Percentiles rank a stretch among this genome's conserved stretches.
Conservation (phyloP, 2,113 vertebrate genomes). For the Muntiacus muntjak region DNA sequence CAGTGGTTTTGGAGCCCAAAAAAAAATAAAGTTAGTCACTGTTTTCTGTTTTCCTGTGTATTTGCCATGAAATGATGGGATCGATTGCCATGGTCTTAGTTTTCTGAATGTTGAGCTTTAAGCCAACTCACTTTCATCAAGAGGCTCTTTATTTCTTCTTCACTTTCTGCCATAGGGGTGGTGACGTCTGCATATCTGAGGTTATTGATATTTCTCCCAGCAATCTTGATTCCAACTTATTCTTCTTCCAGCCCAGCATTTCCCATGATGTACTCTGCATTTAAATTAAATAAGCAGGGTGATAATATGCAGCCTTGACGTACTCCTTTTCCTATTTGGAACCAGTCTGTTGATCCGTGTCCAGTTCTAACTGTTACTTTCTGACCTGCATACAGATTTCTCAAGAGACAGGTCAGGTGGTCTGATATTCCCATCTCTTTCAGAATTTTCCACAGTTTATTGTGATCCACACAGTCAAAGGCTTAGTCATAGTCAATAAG, state of each 20-base stretch:
- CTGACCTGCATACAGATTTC: neutral
- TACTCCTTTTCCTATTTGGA: neutral
- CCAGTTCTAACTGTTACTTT: neutral
- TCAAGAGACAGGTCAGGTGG: neutral
- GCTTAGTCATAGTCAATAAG: neutral
- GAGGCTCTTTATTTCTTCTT: neutral
- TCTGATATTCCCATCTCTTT: neutral
- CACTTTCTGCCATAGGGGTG: neutral
- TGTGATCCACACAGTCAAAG: neutral
- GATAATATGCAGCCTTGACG: fast-evolving
- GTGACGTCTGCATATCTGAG: neutral
- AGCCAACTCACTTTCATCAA: neutral
- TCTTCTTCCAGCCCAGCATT: neutral
- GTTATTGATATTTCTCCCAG: neutral
- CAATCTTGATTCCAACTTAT: neutral
- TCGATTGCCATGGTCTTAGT: fast-evolving
- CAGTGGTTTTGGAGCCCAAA: neutral
- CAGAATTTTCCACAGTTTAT: neutral
- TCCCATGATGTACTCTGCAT: neutral
- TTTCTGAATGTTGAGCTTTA: neutral
- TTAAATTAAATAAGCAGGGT: neutral
- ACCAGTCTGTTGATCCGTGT: neutral
- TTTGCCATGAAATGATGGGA: neutral
- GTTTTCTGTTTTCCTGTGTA: neutral
- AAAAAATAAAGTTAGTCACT: neutral